A percentile compares a stretch with the other conserved stretches of the same genome.
Evolutionary conservation across 2,888 invertebrate species (phyloP).

Genomic region (Epinotia ramella): DNA sequence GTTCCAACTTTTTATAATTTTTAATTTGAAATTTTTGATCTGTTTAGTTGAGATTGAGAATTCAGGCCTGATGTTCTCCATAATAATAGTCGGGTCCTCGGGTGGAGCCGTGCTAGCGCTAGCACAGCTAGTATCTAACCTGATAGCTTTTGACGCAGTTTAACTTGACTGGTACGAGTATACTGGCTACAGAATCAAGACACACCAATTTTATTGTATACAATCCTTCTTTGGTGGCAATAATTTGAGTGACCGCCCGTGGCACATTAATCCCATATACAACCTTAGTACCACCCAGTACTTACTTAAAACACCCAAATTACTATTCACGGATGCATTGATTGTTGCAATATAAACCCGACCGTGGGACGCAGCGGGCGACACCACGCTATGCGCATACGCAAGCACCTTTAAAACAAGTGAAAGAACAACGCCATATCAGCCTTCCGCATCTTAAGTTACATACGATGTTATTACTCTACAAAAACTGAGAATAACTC

Average conservation of each 20-base stretch:
- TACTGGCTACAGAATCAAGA: not conserved
- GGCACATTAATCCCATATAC: constrained; percentile 9
- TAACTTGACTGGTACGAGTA: too few species aligned
- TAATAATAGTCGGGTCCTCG: too few species aligned
- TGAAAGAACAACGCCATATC: not conserved
- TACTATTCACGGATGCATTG: constrained; percentile 29
- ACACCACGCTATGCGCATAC: constrained; percentile 27
- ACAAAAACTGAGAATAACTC: not conserved
- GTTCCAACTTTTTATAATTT: too few species aligned
- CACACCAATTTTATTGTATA: not conserved
- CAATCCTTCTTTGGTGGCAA: not conserved
- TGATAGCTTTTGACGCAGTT: too few species aligned
- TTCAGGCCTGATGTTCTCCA: too few species aligned
- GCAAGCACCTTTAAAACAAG: constrained; percentile 12
- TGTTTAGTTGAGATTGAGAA: too few species aligned
- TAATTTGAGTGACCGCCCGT: not conserved
- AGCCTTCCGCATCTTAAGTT: not conserved
- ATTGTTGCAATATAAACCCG: constrained; percentile 39
- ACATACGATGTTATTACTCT: not conserved
- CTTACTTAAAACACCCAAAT: constrained; percentile 17
- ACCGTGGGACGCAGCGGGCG: constrained; percentile 38
- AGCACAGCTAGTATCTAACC: too few species aligned
- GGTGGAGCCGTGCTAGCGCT: too few species aligned
- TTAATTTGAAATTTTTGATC: too few species aligned
- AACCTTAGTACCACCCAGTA: not conserved